These are phyloP conservation scores for Nemurella pictetii DNA, from an alignment of 2,888 invertebrate genomes.

Conservation along the genomic window DNA sequence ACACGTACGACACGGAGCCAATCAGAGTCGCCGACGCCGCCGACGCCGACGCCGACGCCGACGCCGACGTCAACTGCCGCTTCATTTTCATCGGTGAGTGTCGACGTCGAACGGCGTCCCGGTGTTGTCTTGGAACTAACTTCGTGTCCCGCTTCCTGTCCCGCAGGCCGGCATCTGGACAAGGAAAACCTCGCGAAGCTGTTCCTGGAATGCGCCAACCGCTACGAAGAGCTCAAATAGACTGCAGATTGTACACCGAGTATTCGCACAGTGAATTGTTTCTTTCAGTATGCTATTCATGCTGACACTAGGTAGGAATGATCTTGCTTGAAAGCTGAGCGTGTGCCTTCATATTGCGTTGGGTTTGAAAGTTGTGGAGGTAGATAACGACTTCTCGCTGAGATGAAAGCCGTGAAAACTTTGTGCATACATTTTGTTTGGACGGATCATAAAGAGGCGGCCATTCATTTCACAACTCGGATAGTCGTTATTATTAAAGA, in stretches of 20 bases:
- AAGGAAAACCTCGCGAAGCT: slow-evolving; percentile 27
- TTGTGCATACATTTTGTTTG: neutral
- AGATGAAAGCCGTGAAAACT: slow-evolving; percentile 3
- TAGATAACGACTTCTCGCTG: neutral
- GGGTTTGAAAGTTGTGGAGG: neutral
- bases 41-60: slow-evolving; percentile 25
- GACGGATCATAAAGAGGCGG: neutral
- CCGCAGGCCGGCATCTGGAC: slow-evolving; percentile 31
- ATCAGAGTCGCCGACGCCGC: slow-evolving; percentile 33
- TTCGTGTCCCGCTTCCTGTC: neutral
- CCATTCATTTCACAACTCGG: neutral
- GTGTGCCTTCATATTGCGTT: neutral
- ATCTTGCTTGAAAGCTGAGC: neutral
- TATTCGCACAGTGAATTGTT: too few relatives aligned
- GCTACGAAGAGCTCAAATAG: too few relatives aligned
- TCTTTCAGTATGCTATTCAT: too few relatives aligned
- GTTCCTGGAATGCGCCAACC: slow-evolving; percentile 21
- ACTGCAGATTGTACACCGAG: too few relatives aligned
- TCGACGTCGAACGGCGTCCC: neutral
- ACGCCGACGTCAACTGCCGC: slow-evolving; percentile 35
- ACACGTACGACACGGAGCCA: slow-evolving; percentile 45
- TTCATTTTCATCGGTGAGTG: slow-evolving; percentile 46
- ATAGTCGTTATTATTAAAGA: slow-evolving; percentile 8
- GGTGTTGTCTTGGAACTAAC: neutral
- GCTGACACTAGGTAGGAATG: too few relatives aligned